Percentiles rank a stretch among this genome's conserved stretches.
These are phyloP conservation scores for Macrotis lagotis DNA, from an alignment of 2,113 vertebrate species.

Conservation along the genomic window DNA sequence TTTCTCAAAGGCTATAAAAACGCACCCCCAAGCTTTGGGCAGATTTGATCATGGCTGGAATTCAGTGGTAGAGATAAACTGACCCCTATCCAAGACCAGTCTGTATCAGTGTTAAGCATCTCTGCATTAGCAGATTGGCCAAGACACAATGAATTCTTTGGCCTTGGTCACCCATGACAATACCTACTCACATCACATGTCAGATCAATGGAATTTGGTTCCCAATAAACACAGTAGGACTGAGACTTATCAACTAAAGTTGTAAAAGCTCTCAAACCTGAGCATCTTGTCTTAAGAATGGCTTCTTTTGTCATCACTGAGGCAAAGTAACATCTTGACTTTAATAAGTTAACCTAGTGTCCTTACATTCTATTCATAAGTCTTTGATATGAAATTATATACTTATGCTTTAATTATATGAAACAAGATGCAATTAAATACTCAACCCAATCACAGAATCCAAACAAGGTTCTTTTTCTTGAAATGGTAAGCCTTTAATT, in stretches of 20 bases:
- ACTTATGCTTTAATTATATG: background rate
- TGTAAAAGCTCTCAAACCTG: slow-evolving; percentile 17
- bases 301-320: slow-evolving; percentile 14
- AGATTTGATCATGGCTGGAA: background rate
- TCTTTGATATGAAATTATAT: slow-evolving; percentile 30
- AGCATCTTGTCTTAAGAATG: background rate
- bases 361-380: slow-evolving; percentile 33
- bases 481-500: slow-evolving; percentile 45
- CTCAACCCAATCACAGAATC: slow-evolving; percentile 12
- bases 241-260: slow-evolving; percentile 48
- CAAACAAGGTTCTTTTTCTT: slow-evolving; percentile 17
- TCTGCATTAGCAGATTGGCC: background rate
- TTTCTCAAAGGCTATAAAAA: background rate
- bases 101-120: background rate
- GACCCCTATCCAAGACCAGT: background rate
- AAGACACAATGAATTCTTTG: background rate
- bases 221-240: slow-evolving; percentile 4
- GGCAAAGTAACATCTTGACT: background rate
- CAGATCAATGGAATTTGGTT: slow-evolving; percentile 23
- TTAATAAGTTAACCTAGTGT: slow-evolving; percentile 18
- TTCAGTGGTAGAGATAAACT: background rate
- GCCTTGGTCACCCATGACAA: background rate
- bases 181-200: slow-evolving; percentile 2
- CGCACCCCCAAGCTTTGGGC: too few species aligned
- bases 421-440: slow-evolving; percentile 31